Evolutionary conservation across 1,140 invertebrate genomes (phyloP).

Genomic region (Drosophila aff.): DNA sequence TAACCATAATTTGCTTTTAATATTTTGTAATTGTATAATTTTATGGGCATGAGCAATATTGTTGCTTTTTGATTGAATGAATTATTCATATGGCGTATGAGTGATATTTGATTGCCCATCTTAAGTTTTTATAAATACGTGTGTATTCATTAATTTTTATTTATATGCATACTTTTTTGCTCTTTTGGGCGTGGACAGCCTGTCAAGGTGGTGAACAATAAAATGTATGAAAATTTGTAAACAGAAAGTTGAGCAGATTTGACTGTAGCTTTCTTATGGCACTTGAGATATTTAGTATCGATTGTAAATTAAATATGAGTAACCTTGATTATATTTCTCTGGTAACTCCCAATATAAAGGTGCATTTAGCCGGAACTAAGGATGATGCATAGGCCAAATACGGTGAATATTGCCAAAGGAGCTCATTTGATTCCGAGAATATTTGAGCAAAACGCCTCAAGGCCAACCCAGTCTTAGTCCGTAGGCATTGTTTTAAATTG

Average conservation of each 20-base stretch:
- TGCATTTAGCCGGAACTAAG: neutral
- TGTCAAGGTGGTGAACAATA: neutral
- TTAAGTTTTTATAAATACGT: constrained; percentile 3
- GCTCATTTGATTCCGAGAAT: constrained; percentile 39
- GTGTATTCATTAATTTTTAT: constrained; percentile 4
- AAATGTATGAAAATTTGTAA: neutral
- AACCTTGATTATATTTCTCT: neutral
- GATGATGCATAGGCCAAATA: constrained; percentile 19
- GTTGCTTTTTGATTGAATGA: constrained; percentile 50
- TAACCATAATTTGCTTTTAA: constrained; percentile 75
- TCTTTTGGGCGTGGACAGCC: constrained; percentile 16
- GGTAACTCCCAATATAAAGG: neutral
- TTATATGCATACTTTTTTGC: neutral
- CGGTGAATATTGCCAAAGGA: constrained; percentile 17
- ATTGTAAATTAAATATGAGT: neutral
- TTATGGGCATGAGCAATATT: constrained; percentile 61
- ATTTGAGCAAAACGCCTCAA: constrained; percentile 42
- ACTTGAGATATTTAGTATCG: neutral
- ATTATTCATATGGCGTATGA: constrained; percentile 79
- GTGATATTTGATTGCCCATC: constrained; percentile 75
- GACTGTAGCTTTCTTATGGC: neutral
- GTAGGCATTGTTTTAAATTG: constrained; percentile 46
- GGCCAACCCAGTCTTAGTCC: constrained; percentile 17
- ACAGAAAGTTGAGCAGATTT: neutral
- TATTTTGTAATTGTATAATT: constrained; percentile 84